Conservation (phyloP, 2,888 invertebrate species). For the Theristus sp. region DNA sequence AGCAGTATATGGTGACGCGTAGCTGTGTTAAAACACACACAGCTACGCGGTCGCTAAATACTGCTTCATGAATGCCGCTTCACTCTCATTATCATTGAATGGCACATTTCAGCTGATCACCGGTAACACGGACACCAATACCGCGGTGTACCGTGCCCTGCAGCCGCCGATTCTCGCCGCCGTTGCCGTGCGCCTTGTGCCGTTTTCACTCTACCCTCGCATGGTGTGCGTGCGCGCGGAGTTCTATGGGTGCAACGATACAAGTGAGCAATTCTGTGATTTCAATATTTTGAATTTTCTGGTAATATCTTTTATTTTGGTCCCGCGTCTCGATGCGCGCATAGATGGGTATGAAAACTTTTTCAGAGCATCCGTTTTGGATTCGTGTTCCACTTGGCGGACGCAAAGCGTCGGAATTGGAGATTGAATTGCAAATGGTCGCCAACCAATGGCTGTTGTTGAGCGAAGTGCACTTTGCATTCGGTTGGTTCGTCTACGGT, state of each 20-base stretch:
- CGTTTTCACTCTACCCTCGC: slow-evolving; percentile 50
- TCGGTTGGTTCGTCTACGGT: too few species aligned
- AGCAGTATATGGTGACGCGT: too few species aligned
- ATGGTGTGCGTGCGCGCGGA: neutral
- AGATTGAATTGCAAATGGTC: slow-evolving; percentile 38
- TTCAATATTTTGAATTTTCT: too few species aligned
- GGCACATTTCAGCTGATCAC: slow-evolving; percentile 54
- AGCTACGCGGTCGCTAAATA: too few species aligned
- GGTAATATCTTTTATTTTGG: too few species aligned
- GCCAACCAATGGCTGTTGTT: slow-evolving; percentile 69
- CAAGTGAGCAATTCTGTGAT: slow-evolving; percentile 52
- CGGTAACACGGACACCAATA: slow-evolving; percentile 70
- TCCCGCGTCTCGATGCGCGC: too few species aligned
- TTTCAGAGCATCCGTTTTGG: neutral
- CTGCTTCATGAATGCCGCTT: too few species aligned
- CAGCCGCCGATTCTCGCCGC: slow-evolving; percentile 72
- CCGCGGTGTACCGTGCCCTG: slow-evolving; percentile 53
- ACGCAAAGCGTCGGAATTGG: neutral
- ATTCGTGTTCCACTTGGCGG: neutral
- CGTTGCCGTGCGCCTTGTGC: slow-evolving; percentile 54
- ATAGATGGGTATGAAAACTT: too few species aligned
- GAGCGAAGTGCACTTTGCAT: slow-evolving; percentile 69
- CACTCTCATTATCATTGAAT: too few species aligned
- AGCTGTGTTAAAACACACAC: too few species aligned
- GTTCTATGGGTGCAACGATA: slow-evolving; percentile 50